Evolutionary conservation across 2,888 invertebrate genomes (phyloP).

Genomic region (Esperia sulphurella): DNA sequence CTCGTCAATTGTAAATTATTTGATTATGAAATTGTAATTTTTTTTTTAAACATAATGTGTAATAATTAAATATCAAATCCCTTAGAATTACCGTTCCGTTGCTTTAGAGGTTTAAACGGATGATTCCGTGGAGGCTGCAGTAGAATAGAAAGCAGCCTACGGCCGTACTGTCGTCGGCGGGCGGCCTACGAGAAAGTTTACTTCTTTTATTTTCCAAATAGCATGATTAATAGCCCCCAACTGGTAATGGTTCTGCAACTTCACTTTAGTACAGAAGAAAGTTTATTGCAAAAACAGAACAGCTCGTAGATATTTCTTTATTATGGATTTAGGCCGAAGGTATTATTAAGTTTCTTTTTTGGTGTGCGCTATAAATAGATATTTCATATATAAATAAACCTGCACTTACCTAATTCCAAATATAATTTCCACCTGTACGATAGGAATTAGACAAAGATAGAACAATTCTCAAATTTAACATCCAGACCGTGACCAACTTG

Average conservation of each 20-base stretch:
- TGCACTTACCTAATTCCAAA: too few relatives aligned
- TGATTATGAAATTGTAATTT: too few relatives aligned
- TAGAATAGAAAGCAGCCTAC: slow-evolving; percentile 14
- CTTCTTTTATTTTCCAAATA: slow-evolving; percentile 31
- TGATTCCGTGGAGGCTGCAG: neutral
- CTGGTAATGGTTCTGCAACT: slow-evolving; percentile 23
- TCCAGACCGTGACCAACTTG: too few relatives aligned
- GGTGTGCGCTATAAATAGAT: too few relatives aligned
- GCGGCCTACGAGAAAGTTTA: slow-evolving; percentile 10
- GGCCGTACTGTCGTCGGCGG: neutral
- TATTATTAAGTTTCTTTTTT: neutral
- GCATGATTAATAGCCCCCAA: slow-evolving; percentile 32
- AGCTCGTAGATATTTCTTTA: slow-evolving; percentile 7
- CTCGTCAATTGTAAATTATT: too few relatives aligned
- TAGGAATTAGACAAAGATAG: too few relatives aligned
- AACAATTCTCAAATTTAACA: too few relatives aligned
- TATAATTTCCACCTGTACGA: too few relatives aligned
- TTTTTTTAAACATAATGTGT: too few relatives aligned
- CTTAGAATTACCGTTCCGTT: too few relatives aligned
- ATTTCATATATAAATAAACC: too few relatives aligned
- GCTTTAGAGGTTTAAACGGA: neutral
- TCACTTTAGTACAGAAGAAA: slow-evolving; percentile 26
- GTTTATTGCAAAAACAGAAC: slow-evolving; percentile 17
- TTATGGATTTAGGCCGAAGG: neutral
- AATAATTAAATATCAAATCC: too few relatives aligned